Conservation (phyloP, 53 echinoderm and acorn worm genomes). For the Echinarachnius parma region DNA sequence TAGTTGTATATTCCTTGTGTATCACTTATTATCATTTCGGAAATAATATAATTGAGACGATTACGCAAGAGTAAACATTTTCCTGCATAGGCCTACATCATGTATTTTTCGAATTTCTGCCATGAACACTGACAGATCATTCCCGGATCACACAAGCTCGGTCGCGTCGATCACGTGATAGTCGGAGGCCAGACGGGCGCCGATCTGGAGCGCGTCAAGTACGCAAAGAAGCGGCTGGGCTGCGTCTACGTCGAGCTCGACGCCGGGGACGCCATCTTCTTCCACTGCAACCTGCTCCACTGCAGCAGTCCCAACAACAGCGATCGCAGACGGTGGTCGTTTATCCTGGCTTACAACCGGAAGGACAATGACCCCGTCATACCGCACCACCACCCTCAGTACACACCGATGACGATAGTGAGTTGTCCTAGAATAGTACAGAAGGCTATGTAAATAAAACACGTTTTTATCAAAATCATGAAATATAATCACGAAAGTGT, state of each 20-base stretch:
- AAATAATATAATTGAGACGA: too few species aligned
- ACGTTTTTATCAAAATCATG: too few species aligned
- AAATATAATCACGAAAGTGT: too few species aligned
- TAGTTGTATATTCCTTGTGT: too few species aligned
- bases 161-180: constrained; percentile 62
- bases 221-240: constrained; percentile 57
- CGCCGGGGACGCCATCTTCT: constrained; percentile 75
- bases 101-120: too few species aligned
- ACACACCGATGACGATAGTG: constrained; percentile 71
- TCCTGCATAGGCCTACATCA: too few species aligned
- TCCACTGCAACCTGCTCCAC: constrained; percentile 77
- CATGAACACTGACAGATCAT: constrained; percentile 60
- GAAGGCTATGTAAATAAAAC: too few species aligned
- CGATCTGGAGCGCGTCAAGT: constrained; percentile 59
- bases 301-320: constrained; percentile 69
- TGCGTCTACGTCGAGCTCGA: constrained; percentile 59
- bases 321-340: constrained; percentile 67
- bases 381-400: constrained; percentile 71
- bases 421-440: too few species aligned
- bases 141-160: constrained; percentile 74
- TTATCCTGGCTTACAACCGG: constrained; percentile 68
- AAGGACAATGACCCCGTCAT: constrained; percentile 73
- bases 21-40: too few species aligned
- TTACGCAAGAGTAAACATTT: too few species aligned
- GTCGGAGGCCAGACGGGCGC: constrained; percentile 79